Conservation (phyloP, 2,797 vertebrate genomes). For the Channa striata region DNA sequence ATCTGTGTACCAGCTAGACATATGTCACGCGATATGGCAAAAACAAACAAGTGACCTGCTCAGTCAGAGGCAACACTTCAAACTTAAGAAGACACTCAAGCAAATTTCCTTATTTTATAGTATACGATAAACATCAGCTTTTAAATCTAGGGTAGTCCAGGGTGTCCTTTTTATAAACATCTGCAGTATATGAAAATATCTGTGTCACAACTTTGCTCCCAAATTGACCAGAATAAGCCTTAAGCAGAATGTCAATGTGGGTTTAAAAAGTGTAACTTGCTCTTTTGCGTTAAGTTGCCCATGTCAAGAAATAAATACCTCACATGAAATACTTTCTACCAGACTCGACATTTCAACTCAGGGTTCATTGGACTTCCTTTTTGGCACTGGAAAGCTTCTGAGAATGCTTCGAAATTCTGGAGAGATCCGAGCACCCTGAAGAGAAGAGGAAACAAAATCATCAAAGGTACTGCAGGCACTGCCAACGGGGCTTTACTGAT, state of each 20-base stretch:
- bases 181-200: constrained; percentile 35
- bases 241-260: constrained; percentile 55
- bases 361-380: constrained; percentile 91
- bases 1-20: constrained; percentile 16
- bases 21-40: constrained; percentile 27
- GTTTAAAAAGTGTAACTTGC: constrained; percentile 49
- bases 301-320: constrained; percentile 44
- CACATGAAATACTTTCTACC: constrained; percentile 81
- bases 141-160: constrained; percentile 22
- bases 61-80: constrained; percentile 49
- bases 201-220: constrained; percentile 27
- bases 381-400: constrained; percentile 91
- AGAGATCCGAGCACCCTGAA: constrained; percentile 94
- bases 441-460: constrained; percentile 35
- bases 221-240: constrained; percentile 42
- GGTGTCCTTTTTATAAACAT: constrained; percentile 28
- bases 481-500: background rate
- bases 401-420: constrained; percentile 95
- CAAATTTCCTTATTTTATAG: constrained; percentile 37
- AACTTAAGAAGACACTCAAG: constrained; percentile 29
- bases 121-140: constrained; percentile 4
- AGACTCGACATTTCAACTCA: constrained; percentile 90
- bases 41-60: constrained; percentile 54
- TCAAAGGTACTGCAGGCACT: background rate
- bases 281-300: constrained; percentile 51